phyloP scores from a whole-genome alignment of 2,797 vertebrate genomes.

The Sarcophilus harrisii region DNA sequence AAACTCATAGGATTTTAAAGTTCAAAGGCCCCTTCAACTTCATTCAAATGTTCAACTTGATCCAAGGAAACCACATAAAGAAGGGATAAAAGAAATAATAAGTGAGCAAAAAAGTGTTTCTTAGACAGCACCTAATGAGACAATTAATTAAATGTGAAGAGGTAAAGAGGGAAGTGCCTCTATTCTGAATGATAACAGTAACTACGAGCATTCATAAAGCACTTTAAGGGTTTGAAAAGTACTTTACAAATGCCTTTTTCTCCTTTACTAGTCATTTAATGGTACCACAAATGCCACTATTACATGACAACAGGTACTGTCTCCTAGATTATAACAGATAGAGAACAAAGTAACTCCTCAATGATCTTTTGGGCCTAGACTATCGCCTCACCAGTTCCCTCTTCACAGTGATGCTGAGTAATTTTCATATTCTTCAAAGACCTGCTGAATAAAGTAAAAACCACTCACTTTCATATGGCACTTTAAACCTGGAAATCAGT shows the following conservation, averaged over 20 bases:
- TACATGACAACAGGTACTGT: not conserved
- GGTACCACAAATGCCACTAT: not conserved
- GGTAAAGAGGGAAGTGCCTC: not conserved
- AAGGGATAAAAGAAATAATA: not conserved
- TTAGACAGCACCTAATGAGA: not conserved
- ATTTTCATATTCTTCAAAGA: not conserved
- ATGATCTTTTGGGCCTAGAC: not conserved
- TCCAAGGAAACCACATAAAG: not conserved
- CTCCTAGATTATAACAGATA: not conserved
- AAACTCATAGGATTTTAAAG: not conserved
- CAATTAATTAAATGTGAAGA: not conserved
- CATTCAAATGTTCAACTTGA: not conserved
- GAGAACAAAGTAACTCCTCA: not conserved
- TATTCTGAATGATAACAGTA: not conserved
- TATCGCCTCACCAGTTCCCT: not conserved
- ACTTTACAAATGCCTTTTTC: not conserved
- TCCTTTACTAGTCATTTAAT: not conserved
- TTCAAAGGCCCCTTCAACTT: not conserved
- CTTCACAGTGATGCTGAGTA: not conserved
- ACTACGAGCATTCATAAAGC: not conserved
- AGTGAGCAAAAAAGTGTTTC: not conserved
- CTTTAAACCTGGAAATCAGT: not conserved
- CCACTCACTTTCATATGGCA: not conserved
- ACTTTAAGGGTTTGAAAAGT: not conserved
- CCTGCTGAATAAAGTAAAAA: not conserved